phyloP scores from a whole-genome alignment of 2,888 invertebrate genomes.

The Amphipyra berbera region DNA sequence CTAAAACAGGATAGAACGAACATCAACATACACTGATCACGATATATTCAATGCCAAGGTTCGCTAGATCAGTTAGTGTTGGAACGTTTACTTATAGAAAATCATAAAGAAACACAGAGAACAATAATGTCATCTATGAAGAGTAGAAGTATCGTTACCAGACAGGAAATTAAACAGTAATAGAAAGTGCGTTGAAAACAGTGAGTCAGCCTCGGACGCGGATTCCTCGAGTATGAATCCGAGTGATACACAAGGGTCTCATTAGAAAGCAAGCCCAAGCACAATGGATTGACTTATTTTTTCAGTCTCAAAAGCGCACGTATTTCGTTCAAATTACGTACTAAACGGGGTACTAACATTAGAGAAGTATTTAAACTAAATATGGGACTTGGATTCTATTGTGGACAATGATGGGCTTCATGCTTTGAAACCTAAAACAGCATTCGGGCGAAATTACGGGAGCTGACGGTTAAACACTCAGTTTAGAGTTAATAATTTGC shows the following conservation, averaged over 20 bases:
- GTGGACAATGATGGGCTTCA: constrained; percentile 81
- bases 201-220: constrained; percentile 73
- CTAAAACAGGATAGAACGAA: constrained; percentile 84
- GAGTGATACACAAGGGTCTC: constrained; percentile 73
- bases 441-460: constrained; percentile 72
- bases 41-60: constrained; percentile 58
- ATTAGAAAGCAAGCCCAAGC: constrained; percentile 88
- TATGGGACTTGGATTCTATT: constrained; percentile 74
- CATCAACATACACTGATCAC: constrained; percentile 79
- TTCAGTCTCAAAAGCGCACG: constrained; percentile 79
- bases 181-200: constrained; percentile 79
- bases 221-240: constrained; percentile 70
- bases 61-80: constrained; percentile 72
- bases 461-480: constrained; percentile 83
- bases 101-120: constrained; percentile 64
- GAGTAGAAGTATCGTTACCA: constrained; percentile 70
- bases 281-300: constrained; percentile 77
- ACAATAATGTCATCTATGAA: constrained; percentile 66
- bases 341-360: constrained; percentile 78
- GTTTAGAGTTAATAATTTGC: constrained; percentile 47
- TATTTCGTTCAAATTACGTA: constrained; percentile 76
- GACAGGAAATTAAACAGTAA: constrained; percentile 73
- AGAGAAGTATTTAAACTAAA: constrained; percentile 79
- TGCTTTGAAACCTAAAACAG: constrained; percentile 84
- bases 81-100: constrained; percentile 69